These are phyloP conservation scores for Sycophila sp. DNA, from an alignment of 1,140 invertebrate genomes.

Conservation along the genomic window DNA sequence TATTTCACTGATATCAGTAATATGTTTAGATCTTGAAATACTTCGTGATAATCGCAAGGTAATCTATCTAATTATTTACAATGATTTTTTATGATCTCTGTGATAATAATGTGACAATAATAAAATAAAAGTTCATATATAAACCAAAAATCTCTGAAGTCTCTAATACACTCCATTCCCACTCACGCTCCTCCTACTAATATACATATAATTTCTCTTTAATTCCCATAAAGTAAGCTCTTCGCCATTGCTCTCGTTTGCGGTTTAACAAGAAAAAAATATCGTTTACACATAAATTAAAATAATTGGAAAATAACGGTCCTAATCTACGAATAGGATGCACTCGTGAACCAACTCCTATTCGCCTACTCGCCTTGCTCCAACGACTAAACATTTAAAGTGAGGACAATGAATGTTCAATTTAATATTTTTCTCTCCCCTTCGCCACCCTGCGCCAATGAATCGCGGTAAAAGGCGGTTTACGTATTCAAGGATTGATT, in stretches of 20 bases:
- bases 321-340: background rate
- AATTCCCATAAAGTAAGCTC: conserved; percentile 3
- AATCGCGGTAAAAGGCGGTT: too few relatives aligned
- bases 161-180: background rate
- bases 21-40: background rate
- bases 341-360: too few relatives aligned
- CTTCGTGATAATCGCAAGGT: background rate
- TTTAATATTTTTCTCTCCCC: conserved; percentile 40
- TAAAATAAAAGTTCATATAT: conserved; percentile 28
- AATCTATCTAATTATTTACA: conserved; percentile 24
- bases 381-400: too few relatives aligned
- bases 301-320: conserved; percentile 10
- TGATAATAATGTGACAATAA: conserved; percentile 14
- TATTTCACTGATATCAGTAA: background rate
- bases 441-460: too few relatives aligned
- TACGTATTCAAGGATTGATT: too few relatives aligned
- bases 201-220: conserved; percentile 12
- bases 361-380: too few relatives aligned
- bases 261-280: too few relatives aligned
- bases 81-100: background rate
- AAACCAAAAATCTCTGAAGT: conserved; percentile 11
- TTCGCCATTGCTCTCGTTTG: background rate
- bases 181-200: background rate
- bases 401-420: too few relatives aligned
- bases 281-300: too few relatives aligned